Base-by-base conservation (phyloP, 2,113 vertebrate genomes). In the Nycticorax nycticorax region DNA sequence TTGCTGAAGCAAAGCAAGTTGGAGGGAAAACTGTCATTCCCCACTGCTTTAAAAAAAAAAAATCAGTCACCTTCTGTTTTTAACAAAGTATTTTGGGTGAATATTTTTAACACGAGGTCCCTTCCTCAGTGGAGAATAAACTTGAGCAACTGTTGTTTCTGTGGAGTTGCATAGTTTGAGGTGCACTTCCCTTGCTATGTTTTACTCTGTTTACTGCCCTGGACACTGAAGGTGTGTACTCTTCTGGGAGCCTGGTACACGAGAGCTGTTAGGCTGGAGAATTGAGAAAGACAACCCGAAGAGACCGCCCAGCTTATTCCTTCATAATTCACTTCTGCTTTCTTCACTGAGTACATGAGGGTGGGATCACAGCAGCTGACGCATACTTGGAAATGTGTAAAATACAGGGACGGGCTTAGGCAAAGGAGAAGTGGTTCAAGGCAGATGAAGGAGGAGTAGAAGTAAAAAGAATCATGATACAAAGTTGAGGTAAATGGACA, bases 261-360 rank as follows among this genome's bases (percentile, higher is more conserved):
- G 33, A 33, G 50, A 79, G 81, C 41, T 41, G 39, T 43, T 52
- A 45, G 20, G 18, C 30, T 82, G 66, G 37, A 82, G 55, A 76
- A 55, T 19, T 67, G 14, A 45, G 66, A 82, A 85, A 24, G 32
- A 60, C 82, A 84, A 45, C 5, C 41, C 33, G 3, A 43, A 89
- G 59, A 47, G 35, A 30, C 20, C 52, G 23, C 27, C 30, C 23
- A 63, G 9, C 4, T 67, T 82, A 41, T 35, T 87, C 52, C 47
- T 78, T 76, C 23, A 5, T 37, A 45, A 86, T 32, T 80, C 37
- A 60, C 33, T 57, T 80, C 39, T 88, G 33, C 35, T 68, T 85
- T 43, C 45, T 48, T 50, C 63, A 28, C 1, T n/a, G 26, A 62
- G 47, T 37, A 57, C 0, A 0, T 8, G 68, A 28, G 6, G 39